These are phyloP conservation scores for Isichthys henryi DNA, from an alignment of 2,113 vertebrate species.

Conservation along the genomic window DNA sequence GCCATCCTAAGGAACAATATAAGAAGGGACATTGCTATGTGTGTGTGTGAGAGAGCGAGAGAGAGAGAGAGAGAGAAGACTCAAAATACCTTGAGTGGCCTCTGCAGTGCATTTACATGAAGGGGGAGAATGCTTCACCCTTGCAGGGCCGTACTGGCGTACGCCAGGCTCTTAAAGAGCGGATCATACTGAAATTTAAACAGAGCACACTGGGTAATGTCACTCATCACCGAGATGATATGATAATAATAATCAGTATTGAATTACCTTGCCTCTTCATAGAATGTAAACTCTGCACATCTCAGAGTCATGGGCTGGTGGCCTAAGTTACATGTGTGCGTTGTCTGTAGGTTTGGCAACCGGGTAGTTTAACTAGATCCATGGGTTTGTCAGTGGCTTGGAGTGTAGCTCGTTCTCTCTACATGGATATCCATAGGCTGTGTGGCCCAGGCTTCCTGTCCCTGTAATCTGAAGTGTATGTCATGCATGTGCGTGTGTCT, in stretches of 20 bases:
- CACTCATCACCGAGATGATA: neutral
- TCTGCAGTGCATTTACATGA: conserved; percentile 16
- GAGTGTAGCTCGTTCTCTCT: neutral
- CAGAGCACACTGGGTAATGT: neutral
- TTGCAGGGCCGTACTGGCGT: neutral
- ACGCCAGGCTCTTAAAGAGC: neutral
- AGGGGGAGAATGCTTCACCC: neutral
- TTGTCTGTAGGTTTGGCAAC: neutral
- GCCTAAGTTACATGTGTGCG: neutral
- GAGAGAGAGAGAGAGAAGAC: conserved; percentile 16
- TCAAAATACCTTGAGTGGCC: conserved; percentile 7
- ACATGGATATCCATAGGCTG: neutral
- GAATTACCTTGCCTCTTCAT: neutral
- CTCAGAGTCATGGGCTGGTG: neutral
- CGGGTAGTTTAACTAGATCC: neutral
- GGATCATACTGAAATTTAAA: conserved; percentile 1
- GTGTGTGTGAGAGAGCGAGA: conserved; percentile 16
- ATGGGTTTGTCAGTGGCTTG: neutral
- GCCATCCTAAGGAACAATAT: conserved; percentile 19
- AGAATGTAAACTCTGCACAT: neutral
- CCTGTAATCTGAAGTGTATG: neutral
- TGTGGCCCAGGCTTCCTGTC: neutral
- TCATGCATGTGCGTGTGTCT: neutral
- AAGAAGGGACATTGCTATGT: conserved; percentile 27
- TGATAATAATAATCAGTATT: neutral